phyloP scores from a whole-genome alignment of 2,113 vertebrate species.

The Illadopsis cleaveri region DNA sequence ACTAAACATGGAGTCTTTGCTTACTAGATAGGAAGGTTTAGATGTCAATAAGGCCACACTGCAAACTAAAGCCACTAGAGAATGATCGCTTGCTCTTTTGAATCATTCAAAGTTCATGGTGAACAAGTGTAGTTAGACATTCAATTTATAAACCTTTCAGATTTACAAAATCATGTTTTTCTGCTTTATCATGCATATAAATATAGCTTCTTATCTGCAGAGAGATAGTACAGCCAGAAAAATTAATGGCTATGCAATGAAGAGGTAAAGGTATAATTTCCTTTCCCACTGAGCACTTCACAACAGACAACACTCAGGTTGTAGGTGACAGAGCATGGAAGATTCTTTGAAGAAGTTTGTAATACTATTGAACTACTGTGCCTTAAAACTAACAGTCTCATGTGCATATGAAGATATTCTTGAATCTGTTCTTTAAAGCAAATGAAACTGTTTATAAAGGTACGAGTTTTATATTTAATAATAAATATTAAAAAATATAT shows the following conservation, averaged over 20 bases:
- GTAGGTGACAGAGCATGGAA: neutral
- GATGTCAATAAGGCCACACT: neutral
- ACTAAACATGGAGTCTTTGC: neutral
- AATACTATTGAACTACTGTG: neutral
- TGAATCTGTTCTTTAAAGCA: neutral
- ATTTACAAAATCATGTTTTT: neutral
- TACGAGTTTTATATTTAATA: neutral
- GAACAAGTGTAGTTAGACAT: neutral
- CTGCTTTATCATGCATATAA: neutral
- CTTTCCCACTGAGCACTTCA: neutral
- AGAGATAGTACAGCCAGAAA: neutral
- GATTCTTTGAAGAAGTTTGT: neutral
- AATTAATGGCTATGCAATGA: neutral
- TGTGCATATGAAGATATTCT: neutral
- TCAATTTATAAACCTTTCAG: neutral
- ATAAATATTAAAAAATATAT: neutral
- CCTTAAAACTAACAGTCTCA: neutral
- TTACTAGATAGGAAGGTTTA: neutral
- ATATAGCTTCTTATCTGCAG: neutral
- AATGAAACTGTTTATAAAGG: neutral
- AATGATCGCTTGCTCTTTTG: neutral
- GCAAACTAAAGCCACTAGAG: neutral
- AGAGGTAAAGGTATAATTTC: neutral
- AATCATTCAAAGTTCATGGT: neutral
- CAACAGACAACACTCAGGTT: neutral